Evolutionary conservation across 1,140 invertebrate genomes (phyloP).

Genomic region (Neodiprion fabricii): DNA sequence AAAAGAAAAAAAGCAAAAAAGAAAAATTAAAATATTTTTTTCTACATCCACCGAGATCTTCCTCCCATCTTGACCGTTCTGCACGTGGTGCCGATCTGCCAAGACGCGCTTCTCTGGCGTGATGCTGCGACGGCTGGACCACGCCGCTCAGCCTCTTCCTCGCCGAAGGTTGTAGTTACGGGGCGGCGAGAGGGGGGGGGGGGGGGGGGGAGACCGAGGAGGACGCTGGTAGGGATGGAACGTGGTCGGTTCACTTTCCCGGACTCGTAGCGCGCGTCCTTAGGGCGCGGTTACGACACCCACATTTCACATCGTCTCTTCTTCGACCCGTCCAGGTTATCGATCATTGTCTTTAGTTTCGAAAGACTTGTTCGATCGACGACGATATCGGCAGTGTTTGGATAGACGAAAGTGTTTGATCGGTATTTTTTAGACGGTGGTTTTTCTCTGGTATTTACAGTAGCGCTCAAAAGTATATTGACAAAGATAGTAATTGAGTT

Average conservation of each 20-base stretch:
- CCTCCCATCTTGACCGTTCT: background rate
- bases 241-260: conserved; percentile 62
- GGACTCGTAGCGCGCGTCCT: conserved; percentile 49
- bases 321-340: no score
- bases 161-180: conserved; percentile 21
- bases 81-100: background rate
- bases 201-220: conserved; percentile 38
- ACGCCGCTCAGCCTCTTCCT: background rate
- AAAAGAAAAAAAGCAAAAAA: no score
- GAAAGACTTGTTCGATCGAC: background rate
- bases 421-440: no score
- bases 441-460: no score
- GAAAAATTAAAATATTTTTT: no score
- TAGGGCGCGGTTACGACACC: conserved; percentile 56
- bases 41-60: no score
- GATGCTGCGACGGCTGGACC: background rate
- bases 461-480: no score
- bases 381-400: no score
- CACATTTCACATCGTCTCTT: background rate
- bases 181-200: conserved; percentile 32
- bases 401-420: no score
- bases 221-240: conserved; percentile 57
- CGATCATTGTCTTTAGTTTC: no score
- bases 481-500: no score
- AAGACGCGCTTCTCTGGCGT: background rate